These are phyloP conservation scores for Tragulus kanchil DNA, from an alignment of 2,113 vertebrate species.

Conservation along the genomic window DNA sequence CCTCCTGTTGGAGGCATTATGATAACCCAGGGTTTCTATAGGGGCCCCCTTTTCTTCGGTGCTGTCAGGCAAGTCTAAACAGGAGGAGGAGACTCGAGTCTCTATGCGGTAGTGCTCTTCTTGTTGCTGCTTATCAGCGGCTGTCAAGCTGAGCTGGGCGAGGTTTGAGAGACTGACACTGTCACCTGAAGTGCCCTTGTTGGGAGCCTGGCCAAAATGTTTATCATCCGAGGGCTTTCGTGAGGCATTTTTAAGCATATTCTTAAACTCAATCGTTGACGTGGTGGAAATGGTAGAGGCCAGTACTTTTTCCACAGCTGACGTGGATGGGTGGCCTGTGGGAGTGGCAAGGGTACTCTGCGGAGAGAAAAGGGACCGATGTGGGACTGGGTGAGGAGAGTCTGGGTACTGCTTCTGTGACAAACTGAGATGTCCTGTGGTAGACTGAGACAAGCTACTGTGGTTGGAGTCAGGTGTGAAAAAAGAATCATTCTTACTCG, in stretches of 20 bases:
- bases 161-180: slow-evolving; percentile 72
- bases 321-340: slow-evolving; percentile 44
- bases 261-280: slow-evolving; percentile 91
- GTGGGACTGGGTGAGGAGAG: slow-evolving; percentile 85
- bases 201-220: slow-evolving; percentile 83
- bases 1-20: slow-evolving; percentile 88
- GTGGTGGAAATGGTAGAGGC: slow-evolving; percentile 88
- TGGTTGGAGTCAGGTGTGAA: slow-evolving; percentile 88
- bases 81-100: slow-evolving; percentile 93
- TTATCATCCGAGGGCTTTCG: slow-evolving; percentile 90
- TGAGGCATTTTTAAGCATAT: slow-evolving; percentile 92
- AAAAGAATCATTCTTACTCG: slow-evolving; percentile 88
- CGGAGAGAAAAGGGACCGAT: slow-evolving; percentile 86
- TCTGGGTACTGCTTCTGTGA: slow-evolving; percentile 89
- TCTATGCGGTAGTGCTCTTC: slow-evolving; percentile 96
- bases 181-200: slow-evolving; percentile 78
- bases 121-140: slow-evolving; percentile 71
- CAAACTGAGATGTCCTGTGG: slow-evolving; percentile 79
- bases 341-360: slow-evolving; percentile 83
- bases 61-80: slow-evolving; percentile 89
- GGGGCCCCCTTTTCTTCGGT: slow-evolving; percentile 93
- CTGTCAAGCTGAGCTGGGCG: slow-evolving; percentile 62
- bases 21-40: slow-evolving; percentile 94
- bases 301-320: slow-evolving; percentile 84
- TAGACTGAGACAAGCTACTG: slow-evolving; percentile 81